Evolutionary conservation across 2,888 invertebrate genomes (phyloP), one percentile per base, ranked within the genome.

Genomic region (Leptopterna dolabrata): DNA sequence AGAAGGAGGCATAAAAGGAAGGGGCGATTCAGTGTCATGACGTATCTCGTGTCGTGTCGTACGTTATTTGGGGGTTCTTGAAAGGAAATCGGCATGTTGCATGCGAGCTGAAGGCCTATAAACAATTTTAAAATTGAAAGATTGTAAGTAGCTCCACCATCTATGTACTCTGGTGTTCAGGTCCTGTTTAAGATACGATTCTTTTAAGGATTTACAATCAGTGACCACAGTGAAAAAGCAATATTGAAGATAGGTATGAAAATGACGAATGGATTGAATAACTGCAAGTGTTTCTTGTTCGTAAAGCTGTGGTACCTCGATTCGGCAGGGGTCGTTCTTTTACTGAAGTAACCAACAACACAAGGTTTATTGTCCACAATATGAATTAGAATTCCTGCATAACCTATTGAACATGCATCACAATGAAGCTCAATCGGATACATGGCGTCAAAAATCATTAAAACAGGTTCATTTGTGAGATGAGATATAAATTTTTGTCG

Each of bases 111-210:
- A 16, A 9, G 36, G 70, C 4, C 45, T 51, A 16, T 90, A 90
- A 78, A 91, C 90, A 19, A 90, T 89, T 4, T 73, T 47, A 24
- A 85, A 85, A 45, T 85, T 55, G 51, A 51, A 47, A 19, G 30
- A 47, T 85, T 85, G 85, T 3, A 85, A 1, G 30, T 30, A 76
- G 3, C 30, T 30, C 76, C 76, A 76, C 76, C 76, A 76, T 11
- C 76, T 14, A 36, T 76, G 76, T 7, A 76, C 76, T 76, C 76
- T 76, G 24, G 76, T 24, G 30, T 76, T 76, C n/a, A 76, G 16
- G 27, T 85, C 76, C 27, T 45, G 70, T n/a, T 84, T 84, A 13
- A 71, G 71, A n/a, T 84, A 45, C 6, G 84, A 43, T 70, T 73
- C 73, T 19, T 85, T 85, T 0, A 85, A 36, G 4, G 73, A 73